Conservation (phyloP, 2,797 vertebrate genomes). For the Xenopus petersii region DNA sequence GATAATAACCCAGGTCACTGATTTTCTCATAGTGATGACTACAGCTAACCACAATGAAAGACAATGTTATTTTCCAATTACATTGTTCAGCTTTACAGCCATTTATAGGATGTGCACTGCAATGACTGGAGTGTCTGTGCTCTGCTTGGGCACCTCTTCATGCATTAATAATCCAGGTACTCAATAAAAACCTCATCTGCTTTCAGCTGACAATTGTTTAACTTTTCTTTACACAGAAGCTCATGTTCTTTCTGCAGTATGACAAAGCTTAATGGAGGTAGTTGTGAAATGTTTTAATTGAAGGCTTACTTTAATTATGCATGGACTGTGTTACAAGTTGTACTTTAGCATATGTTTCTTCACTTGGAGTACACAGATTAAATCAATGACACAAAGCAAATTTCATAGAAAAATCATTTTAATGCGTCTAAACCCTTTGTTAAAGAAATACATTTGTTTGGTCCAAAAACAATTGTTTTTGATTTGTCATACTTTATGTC, state of each 20-base stretch:
- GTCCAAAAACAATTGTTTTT: neutral
- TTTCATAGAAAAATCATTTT: conserved; percentile 29
- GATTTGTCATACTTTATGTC: neutral
- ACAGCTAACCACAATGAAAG: conserved; percentile 17
- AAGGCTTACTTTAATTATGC: conserved; percentile 56
- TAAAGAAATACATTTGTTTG: conserved; percentile 4
- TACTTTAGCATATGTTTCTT: conserved; percentile 56
- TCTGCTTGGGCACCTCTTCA: conserved; percentile 54
- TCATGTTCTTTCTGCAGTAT: conserved; percentile 53
- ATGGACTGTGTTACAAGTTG: conserved; percentile 48
- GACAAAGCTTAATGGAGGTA: conserved; percentile 52
- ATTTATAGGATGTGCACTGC: conserved; percentile 55
- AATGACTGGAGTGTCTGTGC: conserved; percentile 49
- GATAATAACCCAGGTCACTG: conserved; percentile 36
- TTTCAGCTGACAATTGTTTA: conserved; percentile 57
- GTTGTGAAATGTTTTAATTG: conserved; percentile 55
- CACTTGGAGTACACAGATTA: conserved; percentile 52
- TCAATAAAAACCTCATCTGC: conserved; percentile 57
- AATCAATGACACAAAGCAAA: conserved; percentile 44
- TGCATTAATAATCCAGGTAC: conserved; percentile 58
- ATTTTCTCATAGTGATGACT: conserved; percentile 39
- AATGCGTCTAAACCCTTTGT: conserved; percentile 7
- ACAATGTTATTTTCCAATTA: conserved; percentile 29
- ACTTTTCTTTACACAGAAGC: conserved; percentile 56
- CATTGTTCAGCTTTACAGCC: conserved; percentile 41